Percentiles rank a stretch among this genome's conserved stretches.
These are phyloP conservation scores for Lasioglossum pauxillum DNA, from an alignment of 2,888 invertebrate genomes.

Conservation along the genomic window DNA sequence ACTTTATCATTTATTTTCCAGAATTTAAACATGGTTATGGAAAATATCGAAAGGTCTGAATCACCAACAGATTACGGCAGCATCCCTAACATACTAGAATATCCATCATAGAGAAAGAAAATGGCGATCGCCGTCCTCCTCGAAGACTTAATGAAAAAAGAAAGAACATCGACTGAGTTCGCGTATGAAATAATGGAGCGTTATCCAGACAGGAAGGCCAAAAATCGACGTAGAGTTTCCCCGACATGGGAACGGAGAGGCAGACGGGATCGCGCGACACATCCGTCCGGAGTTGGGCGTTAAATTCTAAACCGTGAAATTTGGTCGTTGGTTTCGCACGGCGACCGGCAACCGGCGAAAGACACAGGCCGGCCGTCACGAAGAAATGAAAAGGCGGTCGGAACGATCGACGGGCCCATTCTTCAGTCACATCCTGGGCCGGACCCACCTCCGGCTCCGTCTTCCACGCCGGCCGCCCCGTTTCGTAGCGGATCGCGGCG, in stretches of 20 bases:
- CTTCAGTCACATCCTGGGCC: slow-evolving; percentile 78
- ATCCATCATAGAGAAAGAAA: too few species aligned
- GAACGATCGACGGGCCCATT: slow-evolving; percentile 73
- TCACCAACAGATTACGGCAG: too few species aligned
- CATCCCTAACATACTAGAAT: too few species aligned
- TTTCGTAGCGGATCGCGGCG: slow-evolving; percentile 73
- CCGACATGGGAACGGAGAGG: neutral
- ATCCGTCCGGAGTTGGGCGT: slow-evolving; percentile 25
- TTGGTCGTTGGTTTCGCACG: slow-evolving; percentile 74
- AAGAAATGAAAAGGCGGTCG: slow-evolving; percentile 55
- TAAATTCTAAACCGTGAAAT: slow-evolving; percentile 63
- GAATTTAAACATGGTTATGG: too few species aligned
- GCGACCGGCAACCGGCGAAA: slow-evolving; percentile 45
- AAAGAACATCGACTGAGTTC: neutral
- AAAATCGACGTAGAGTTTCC: neutral
- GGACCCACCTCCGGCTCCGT: slow-evolving; percentile 65
- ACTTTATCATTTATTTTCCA: too few species aligned
- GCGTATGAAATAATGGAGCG: neutral
- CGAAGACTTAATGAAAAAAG: too few species aligned
- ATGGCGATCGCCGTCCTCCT: too few species aligned
- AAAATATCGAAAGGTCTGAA: too few species aligned
- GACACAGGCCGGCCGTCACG: slow-evolving; percentile 45
- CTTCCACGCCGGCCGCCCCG: slow-evolving; percentile 41
- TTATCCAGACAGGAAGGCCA: neutral
- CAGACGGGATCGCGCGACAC: neutral